These are phyloP conservation scores for Phorcus lineatus DNA, from an alignment of 2,888 invertebrate species.

Conservation along the genomic window DNA sequence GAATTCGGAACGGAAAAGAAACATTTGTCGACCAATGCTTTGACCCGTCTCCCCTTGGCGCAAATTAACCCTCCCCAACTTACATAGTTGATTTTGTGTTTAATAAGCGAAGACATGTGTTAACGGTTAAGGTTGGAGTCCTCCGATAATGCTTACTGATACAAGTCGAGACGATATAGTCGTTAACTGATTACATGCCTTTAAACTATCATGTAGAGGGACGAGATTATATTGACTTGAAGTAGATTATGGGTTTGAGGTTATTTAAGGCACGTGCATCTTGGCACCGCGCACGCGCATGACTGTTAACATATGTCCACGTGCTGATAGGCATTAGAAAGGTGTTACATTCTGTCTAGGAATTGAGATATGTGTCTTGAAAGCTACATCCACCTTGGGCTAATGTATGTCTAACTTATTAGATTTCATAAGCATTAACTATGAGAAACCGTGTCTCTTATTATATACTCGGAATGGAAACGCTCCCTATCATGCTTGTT, in stretches of 20 bases:
- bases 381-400: too few species aligned
- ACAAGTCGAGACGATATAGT: background rate
- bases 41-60: background rate
- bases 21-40: background rate
- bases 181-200: slow-evolving; percentile 6
- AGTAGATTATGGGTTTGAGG: slow-evolving; percentile 4
- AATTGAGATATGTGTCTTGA: too few species aligned
- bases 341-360: background rate
- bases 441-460: too few species aligned
- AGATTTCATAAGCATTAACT: too few species aligned
- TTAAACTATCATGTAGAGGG: background rate
- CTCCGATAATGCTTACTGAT: background rate
- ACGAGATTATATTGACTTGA: background rate
- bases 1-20: background rate
- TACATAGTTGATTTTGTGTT: slow-evolving; percentile 12
- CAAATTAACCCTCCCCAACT: background rate
- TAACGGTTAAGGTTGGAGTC: background rate
- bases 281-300: background rate
- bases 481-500: too few species aligned
- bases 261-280: slow-evolving; percentile 8
- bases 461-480: too few species aligned
- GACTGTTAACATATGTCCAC: background rate
- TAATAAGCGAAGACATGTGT: slow-evolving; percentile 21
- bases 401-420: too few species aligned
- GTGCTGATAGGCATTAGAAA: slow-evolving; percentile 9